These are phyloP conservation scores for Hydrolagus colliei DNA, from an alignment of 2,797 vertebrate species.

Conservation along the genomic window DNA sequence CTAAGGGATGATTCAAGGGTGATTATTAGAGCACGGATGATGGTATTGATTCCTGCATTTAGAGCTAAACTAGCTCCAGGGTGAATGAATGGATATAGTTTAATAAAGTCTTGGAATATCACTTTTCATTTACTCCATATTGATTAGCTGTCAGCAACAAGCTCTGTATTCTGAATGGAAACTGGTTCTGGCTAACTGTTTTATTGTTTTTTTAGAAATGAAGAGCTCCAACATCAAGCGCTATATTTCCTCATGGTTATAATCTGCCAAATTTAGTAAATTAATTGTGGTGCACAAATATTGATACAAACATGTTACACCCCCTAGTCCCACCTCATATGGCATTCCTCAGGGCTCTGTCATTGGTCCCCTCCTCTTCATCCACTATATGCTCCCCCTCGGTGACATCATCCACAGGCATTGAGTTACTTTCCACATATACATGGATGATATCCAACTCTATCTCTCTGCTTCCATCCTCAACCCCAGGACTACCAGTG, in stretches of 20 bases:
- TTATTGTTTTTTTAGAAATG: neutral
- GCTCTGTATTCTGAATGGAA: conserved; percentile 19
- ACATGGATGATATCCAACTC: too few relatives aligned
- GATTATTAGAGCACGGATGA: conserved; percentile 1
- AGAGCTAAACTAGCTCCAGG: neutral
- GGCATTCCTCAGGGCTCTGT: too few relatives aligned
- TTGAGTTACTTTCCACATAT: too few relatives aligned
- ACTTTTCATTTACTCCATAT: conserved; percentile 41
- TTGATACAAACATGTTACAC: neutral
- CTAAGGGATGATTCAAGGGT: conserved; percentile 10
- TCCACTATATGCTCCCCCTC: too few relatives aligned
- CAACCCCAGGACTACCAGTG: too few relatives aligned
- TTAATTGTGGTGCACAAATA: neutral
- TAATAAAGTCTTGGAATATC: conserved; percentile 31
- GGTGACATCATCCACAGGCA: too few relatives aligned
- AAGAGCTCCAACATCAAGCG: neutral
- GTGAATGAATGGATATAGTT: conserved; percentile 28
- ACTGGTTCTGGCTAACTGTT: conserved; percentile 14
- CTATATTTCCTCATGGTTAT: neutral
- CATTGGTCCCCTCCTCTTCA: too few relatives aligned
- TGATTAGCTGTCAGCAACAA: conserved; percentile 43
- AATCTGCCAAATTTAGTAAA: conserved; percentile 5
- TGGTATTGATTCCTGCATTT: conserved; percentile 3
- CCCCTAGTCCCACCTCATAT: neutral
- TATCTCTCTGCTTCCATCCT: too few relatives aligned